Evolutionary conservation across 2,888 invertebrate species (phyloP).

Genomic region (Drosophila kuntzei): DNA sequence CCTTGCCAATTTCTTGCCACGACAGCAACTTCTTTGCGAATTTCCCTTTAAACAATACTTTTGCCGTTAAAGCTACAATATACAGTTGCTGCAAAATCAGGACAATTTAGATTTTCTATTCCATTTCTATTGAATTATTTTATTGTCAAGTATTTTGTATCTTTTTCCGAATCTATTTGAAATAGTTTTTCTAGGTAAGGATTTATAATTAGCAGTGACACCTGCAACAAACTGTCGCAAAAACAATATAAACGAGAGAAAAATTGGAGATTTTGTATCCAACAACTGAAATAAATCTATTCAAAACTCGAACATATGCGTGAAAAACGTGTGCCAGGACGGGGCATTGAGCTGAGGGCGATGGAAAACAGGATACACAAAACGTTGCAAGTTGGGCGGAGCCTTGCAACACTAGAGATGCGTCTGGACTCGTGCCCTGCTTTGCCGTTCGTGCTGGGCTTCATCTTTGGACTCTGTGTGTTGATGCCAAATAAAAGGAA

Average conservation of each 20-base stretch:
- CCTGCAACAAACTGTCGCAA: background rate
- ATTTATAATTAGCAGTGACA: background rate
- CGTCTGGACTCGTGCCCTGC: conserved; percentile 18
- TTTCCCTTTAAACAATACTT: background rate
- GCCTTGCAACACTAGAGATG: conserved; percentile 28
- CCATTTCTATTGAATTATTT: no score
- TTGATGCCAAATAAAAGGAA: conserved; percentile 9
- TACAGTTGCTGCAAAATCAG: background rate
- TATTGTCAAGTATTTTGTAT: background rate
- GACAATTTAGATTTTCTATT: no score
- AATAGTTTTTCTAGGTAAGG: background rate
- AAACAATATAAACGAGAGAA: background rate
- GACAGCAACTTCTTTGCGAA: conserved; percentile 2
- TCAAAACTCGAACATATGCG: conserved; percentile 64
- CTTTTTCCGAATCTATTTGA: background rate
- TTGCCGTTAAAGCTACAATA: background rate
- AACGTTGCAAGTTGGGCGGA: conserved; percentile 6
- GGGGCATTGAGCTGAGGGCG: background rate
- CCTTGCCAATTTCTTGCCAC: conserved; percentile 1
- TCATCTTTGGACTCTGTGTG: background rate
- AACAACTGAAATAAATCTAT: conserved; percentile 40
- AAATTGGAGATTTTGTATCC: background rate
- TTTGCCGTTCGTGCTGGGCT: conserved; percentile 10
- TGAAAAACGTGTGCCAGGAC: conserved; percentile 31
- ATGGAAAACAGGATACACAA: conserved; percentile 49